Conservation (phyloP, 2,113 vertebrate species). For the Salvator merianae region DNA sequence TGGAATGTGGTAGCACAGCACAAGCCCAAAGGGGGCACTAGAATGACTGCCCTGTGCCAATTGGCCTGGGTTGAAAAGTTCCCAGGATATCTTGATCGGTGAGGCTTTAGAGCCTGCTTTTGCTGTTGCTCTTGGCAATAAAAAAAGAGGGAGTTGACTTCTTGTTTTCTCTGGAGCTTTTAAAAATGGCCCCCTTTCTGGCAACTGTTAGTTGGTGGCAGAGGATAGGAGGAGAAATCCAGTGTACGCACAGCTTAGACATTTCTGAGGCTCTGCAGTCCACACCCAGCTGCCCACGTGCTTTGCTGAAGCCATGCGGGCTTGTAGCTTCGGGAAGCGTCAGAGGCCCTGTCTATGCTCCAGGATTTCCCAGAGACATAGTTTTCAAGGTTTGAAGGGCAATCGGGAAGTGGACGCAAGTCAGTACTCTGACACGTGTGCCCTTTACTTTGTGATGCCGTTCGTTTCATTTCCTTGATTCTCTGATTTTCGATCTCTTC, state of each 20-base stretch:
- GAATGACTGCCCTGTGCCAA: not conserved
- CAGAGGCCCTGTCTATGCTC: constrained; percentile 41
- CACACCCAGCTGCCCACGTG: constrained; percentile 60
- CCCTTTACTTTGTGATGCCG: not conserved
- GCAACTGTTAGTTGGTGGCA: constrained; percentile 46
- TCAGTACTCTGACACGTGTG: constrained; percentile 29
- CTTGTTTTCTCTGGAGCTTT: not conserved
- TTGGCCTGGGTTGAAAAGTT: fast-evolving
- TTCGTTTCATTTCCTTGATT: constrained; percentile 13
- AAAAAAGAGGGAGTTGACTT: constrained; percentile 1
- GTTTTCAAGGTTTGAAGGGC: constrained; percentile 55
- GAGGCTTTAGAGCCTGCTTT: not conserved
- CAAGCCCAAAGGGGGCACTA: not conserved
- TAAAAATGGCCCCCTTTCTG: constrained; percentile 30
- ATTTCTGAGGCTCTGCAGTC: constrained; percentile 59
- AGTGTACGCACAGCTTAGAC: constrained; percentile 18
- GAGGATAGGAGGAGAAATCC: constrained; percentile 62
- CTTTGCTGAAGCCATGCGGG: constrained; percentile 57
- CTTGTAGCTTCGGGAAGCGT: constrained; percentile 53
- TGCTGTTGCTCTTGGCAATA: not conserved
- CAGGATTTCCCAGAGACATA: constrained; percentile 49
- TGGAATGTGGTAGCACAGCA: not conserved
- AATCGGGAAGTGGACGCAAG: not conserved
- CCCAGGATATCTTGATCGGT: constrained; percentile 7
- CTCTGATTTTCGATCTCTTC: too few relatives aligned